These are phyloP conservation scores for Drosophila pandora DNA, from an alignment of 1,140 invertebrate species.

Conservation along the genomic window DNA sequence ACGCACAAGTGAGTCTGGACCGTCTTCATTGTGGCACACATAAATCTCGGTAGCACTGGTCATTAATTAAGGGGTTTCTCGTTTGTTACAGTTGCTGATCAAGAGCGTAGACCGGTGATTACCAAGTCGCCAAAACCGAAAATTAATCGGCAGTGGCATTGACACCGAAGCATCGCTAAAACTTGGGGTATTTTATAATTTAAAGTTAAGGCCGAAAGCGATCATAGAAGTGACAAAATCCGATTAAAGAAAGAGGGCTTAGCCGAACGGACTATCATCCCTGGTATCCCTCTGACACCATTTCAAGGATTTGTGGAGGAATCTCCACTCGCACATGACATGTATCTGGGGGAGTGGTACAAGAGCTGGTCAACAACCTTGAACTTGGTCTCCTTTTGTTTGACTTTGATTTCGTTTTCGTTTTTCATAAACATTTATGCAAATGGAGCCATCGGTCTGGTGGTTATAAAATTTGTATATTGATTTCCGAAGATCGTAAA, in stretches of 20 bases:
- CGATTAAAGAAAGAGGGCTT: not conserved
- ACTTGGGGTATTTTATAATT: slow-evolving; percentile 15
- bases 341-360: slow-evolving; percentile 37
- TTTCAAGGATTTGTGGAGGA: not conserved
- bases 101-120: slow-evolving; percentile 8
- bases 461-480: slow-evolving; percentile 10
- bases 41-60: slow-evolving; percentile 32
- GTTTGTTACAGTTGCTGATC: slow-evolving; percentile 58
- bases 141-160: slow-evolving; percentile 62
- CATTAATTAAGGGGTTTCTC: slow-evolving; percentile 46
- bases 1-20: slow-evolving; percentile 14
- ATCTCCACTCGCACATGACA: not conserved
- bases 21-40: slow-evolving; percentile 47
- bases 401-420: slow-evolving; percentile 16
- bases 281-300: not conserved
- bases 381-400: slow-evolving; percentile 52
- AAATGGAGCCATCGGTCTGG: slow-evolving; percentile 26
- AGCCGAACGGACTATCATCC: not conserved
- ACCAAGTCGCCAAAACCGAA: slow-evolving; percentile 4
- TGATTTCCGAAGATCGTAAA: slow-evolving; percentile 39
- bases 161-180: slow-evolving; percentile 57
- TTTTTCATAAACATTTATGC: slow-evolving; percentile 35
- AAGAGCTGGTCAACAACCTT: slow-evolving; percentile 60
- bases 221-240: slow-evolving; percentile 12
- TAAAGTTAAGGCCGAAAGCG: slow-evolving; percentile 24